phyloP scores from a whole-genome alignment of 2,888 invertebrate genomes.

The Eristalis arbustorum region DNA sequence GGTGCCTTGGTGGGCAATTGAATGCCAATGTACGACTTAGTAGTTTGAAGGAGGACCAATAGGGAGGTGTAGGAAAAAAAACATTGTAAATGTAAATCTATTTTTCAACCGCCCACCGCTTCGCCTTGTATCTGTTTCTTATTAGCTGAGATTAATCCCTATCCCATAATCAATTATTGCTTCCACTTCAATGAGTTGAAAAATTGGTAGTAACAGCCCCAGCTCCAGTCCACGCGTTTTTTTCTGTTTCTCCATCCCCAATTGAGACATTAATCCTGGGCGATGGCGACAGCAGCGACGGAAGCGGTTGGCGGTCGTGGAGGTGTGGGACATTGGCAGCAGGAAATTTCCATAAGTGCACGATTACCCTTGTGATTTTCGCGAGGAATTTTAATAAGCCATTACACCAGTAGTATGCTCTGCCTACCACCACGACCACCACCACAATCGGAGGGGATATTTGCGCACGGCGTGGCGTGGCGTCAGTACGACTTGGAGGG shows the following conservation, averaged over 20 bases:
- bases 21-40: constrained; percentile 22
- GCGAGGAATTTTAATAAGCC: constrained; percentile 70
- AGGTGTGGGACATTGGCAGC: constrained; percentile 54
- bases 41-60: constrained; percentile 1
- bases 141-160: constrained; percentile 70
- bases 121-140: constrained; percentile 65
- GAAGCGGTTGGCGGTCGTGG: constrained; percentile 28
- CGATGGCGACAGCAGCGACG: constrained; percentile 28
- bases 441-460: constrained; percentile 32
- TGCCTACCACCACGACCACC: constrained; percentile 8
- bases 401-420: constrained; percentile 55
- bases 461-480: constrained; percentile 12
- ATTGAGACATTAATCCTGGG: constrained; percentile 58
- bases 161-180: constrained; percentile 70
- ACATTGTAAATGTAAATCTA: constrained; percentile 63
- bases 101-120: constrained; percentile 53
- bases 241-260: constrained; percentile 20
- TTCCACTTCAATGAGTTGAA: constrained; percentile 71
- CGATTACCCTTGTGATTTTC: constrained; percentile 70
- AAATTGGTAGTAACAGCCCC: constrained; percentile 60
- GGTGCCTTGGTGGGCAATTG: constrained; percentile 37
- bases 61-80: constrained; percentile 8
- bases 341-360: constrained; percentile 71
- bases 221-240: constrained; percentile 21
- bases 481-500: neutral